Evolutionary conservation across 2,113 vertebrate species (phyloP).

Genomic region (Ahaetulla prasina): DNA sequence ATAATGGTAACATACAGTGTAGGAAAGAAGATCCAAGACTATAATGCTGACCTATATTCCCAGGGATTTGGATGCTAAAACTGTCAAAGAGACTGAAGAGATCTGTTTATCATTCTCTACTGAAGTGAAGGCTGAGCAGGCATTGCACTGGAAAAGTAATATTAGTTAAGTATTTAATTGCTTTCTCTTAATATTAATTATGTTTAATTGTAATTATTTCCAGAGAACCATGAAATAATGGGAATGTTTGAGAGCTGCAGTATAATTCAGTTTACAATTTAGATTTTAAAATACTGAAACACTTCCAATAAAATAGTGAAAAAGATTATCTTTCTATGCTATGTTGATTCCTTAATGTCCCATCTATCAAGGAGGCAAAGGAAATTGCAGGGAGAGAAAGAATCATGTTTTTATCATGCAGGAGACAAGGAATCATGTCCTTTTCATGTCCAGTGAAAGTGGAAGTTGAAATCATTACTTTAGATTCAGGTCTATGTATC

Average conservation of each 20-base stretch:
- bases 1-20: neutral
- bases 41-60: conserved; percentile 8
- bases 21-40: neutral
- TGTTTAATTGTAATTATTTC: neutral
- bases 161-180: neutral
- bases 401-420: neutral
- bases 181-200: neutral
- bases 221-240: neutral
- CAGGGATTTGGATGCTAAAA: conserved; percentile 6
- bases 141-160: conserved; percentile 41
- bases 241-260: neutral
- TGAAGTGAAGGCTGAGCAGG: conserved; percentile 25
- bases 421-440: neutral
- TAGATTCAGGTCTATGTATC: neutral
- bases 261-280: neutral
- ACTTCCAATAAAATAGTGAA: neutral
- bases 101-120: neutral
- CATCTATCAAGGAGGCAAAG: neutral
- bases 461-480: neutral
- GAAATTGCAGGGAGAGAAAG: neutral
- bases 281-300: neutral
- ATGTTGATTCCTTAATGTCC: neutral
- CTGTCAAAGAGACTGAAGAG: conserved; percentile 6
- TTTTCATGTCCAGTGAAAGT: neutral
- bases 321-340: neutral